phyloP scores from a whole-genome alignment of 1,140 invertebrate genomes.

The Drosophila kepulauana region DNA sequence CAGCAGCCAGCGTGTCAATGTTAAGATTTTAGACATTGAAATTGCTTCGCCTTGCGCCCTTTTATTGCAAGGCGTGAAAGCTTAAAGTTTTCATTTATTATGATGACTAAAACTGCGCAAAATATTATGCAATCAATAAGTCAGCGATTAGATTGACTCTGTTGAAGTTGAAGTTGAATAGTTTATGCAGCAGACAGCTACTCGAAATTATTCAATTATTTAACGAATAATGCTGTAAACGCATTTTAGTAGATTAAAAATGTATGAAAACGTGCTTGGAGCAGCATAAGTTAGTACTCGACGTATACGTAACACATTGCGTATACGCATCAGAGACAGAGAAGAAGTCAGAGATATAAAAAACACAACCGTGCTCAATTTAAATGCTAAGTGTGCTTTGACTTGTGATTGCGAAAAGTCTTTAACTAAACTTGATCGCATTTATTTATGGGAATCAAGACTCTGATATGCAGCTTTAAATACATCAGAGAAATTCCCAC shows the following conservation, averaged over 20 bases:
- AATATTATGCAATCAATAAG: not conserved
- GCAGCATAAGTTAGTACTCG: not conserved
- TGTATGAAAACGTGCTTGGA: not conserved
- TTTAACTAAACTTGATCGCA: too few species aligned
- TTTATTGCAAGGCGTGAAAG: conserved; percentile 38
- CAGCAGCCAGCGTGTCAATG: conserved; percentile 60
- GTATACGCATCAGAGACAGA: not conserved
- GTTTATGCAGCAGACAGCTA: too few species aligned
- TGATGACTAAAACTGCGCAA: conserved; percentile 3
- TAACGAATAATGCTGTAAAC: not conserved
- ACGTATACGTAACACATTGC: not conserved
- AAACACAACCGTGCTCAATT: not conserved
- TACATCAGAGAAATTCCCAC: not conserved
- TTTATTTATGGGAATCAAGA: too few species aligned
- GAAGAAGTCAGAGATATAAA: not conserved
- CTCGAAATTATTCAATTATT: not conserved
- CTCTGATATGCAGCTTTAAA: not conserved
- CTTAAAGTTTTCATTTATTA: conserved; percentile 68
- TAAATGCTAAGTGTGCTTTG: not conserved
- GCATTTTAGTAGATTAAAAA: not conserved
- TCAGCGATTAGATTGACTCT: not conserved
- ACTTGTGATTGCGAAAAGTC: too few species aligned
- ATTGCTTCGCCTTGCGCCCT: conserved; percentile 38
- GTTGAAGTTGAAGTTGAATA: too few species aligned
- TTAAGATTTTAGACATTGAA: conserved; percentile 82